phyloP scores from a whole-genome alignment of 2,888 invertebrate species.

The Meteorus colon region DNA sequence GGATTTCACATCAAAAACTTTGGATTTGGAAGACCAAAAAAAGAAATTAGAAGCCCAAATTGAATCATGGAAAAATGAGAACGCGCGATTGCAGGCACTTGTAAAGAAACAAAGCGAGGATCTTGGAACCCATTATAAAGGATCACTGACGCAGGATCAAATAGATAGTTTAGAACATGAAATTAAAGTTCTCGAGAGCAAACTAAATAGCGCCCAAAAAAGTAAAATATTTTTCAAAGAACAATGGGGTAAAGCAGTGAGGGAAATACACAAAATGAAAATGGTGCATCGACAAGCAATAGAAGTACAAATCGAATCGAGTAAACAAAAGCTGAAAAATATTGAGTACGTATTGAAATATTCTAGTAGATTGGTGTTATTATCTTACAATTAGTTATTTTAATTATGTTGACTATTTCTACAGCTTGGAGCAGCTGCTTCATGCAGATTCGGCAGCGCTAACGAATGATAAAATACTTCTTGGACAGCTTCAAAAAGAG shows the following conservation, averaged over 20 bases:
- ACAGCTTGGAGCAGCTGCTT: constrained; percentile 66
- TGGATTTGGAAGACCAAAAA: constrained; percentile 66
- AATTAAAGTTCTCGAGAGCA: constrained; percentile 79
- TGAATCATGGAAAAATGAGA: constrained; percentile 61
- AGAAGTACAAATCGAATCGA: constrained; percentile 75
- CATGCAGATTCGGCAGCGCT: constrained; percentile 64
- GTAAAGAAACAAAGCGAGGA: constrained; percentile 60
- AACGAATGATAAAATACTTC: constrained; percentile 63
- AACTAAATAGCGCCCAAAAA: constrained; percentile 78
- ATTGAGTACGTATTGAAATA: constrained; percentile 59
- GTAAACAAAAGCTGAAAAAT: constrained; percentile 68
- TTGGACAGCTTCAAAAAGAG: constrained; percentile 66
- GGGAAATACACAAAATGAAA: constrained; percentile 80
- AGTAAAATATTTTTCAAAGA: constrained; percentile 85
- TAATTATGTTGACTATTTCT: constrained; percentile 34
- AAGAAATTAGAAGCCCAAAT: constrained; percentile 58
- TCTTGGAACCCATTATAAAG: constrained; percentile 72
- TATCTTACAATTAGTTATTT: constrained; percentile 22
- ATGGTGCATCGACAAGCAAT: constrained; percentile 75
- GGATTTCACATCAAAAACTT: constrained; percentile 76
- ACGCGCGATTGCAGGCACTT: constrained; percentile 59
- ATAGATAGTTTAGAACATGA: constrained; percentile 80
- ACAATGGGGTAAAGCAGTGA: constrained; percentile 82
- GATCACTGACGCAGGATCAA: constrained; percentile 80
- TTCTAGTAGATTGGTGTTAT: constrained; percentile 17